These are phyloP conservation scores for Herpailurus yagouaroundi DNA, from an alignment of 2,113 vertebrate genomes.

Conservation along the genomic window DNA sequence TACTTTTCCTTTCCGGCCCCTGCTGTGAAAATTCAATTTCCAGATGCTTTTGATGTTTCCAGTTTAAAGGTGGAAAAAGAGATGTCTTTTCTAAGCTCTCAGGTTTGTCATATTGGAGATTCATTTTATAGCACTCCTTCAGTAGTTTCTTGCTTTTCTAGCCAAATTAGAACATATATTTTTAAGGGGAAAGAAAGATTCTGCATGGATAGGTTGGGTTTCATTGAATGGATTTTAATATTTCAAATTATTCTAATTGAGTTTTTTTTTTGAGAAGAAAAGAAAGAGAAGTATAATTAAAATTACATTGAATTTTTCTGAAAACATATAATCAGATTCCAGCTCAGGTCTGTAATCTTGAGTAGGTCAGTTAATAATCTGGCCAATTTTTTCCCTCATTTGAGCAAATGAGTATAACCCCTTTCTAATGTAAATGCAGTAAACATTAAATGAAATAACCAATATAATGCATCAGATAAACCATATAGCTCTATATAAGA, in stretches of 20 bases:
- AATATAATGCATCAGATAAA: neutral
- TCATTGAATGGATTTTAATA: neutral
- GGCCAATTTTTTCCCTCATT: neutral
- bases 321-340: neutral
- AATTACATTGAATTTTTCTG: neutral
- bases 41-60: slow-evolving; percentile 77
- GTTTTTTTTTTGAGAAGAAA: slow-evolving; percentile 35
- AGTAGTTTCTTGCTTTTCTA: slow-evolving; percentile 19
- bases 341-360: neutral
- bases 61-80: slow-evolving; percentile 66
- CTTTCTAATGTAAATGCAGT: neutral
- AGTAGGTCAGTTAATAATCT: neutral
- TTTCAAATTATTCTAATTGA: slow-evolving; percentile 5
- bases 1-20: slow-evolving; percentile 47
- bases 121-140: slow-evolving; percentile 6
- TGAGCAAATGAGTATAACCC: neutral
- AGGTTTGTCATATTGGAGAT: slow-evolving; percentile 52
- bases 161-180: neutral
- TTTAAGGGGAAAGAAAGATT: neutral
- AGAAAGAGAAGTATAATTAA: neutral
- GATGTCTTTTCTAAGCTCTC: slow-evolving; percentile 31
- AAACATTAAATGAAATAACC: neutral
- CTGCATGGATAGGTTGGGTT: neutral
- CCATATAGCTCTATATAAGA: neutral
- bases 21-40: slow-evolving; percentile 78